Percentiles rank a stretch among this genome's conserved stretches.
Evolutionary conservation across 2,888 invertebrate species (phyloP).

Genomic region (Coecobrya sp.): DNA sequence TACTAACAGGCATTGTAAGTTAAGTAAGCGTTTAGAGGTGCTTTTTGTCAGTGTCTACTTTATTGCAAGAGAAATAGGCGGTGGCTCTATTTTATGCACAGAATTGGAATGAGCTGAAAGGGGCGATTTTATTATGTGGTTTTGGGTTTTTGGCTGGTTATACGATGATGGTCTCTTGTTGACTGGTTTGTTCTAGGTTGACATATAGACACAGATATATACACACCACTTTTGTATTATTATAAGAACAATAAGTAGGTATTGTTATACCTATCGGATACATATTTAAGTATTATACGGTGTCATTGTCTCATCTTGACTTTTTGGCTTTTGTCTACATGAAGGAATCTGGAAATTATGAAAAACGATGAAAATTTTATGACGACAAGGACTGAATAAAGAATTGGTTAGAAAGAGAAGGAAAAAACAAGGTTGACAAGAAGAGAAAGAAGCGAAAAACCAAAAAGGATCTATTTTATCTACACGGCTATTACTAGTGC

Average conservation of each 20-base stretch:
- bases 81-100: constrained; percentile 75
- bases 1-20: neutral
- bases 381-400: constrained; percentile 79
- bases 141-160: constrained; percentile 47
- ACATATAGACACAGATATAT: constrained; percentile 51
- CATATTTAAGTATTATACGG: constrained; percentile 18
- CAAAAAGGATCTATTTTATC: constrained; percentile 64
- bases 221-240: constrained; percentile 26
- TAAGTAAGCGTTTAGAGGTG: neutral
- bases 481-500: neutral
- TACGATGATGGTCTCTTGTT: constrained; percentile 51
- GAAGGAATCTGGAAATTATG: constrained; percentile 78
- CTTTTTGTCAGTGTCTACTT: neutral
- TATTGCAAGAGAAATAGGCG: constrained; percentile 59
- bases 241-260: neutral
- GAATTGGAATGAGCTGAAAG: constrained; percentile 76
- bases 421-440: constrained; percentile 74
- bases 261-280: neutral
- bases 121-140: constrained; percentile 76
- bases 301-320: constrained; percentile 77
- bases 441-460: constrained; percentile 13
- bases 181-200: constrained; percentile 50
- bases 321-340: constrained; percentile 75
- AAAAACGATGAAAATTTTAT: constrained; percentile 78
- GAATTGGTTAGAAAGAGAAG: constrained; percentile 38